Conservation (phyloP, 2,797 vertebrate genomes). For the Arremon brunneinucha region DNA sequence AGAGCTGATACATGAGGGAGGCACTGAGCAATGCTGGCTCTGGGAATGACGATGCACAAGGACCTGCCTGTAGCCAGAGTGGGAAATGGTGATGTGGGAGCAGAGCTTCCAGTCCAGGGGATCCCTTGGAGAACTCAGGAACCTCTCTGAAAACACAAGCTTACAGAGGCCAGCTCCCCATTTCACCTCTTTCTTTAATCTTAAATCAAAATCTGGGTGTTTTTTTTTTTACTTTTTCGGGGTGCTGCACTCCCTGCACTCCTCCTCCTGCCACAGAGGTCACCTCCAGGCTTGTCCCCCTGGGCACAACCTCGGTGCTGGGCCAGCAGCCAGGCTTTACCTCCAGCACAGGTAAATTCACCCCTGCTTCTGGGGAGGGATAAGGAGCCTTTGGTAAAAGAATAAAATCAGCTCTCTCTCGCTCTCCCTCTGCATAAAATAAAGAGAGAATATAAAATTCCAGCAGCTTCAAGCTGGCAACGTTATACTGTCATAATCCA, state of each 20-base stretch:
- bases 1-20: background rate
- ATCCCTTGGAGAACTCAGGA: background rate
- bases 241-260: background rate
- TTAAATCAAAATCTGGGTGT: accelerated
- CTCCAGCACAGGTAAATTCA: background rate
- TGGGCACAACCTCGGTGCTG: background rate
- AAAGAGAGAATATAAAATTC: constrained; percentile 57
- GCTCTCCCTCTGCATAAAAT: background rate
- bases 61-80: background rate
- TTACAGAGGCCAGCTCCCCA: background rate
- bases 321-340: background rate
- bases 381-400: background rate
- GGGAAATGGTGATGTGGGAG: background rate
- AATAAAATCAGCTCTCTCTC: background rate
- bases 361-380: background rate
- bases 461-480: constrained; percentile 59
- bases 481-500: constrained; percentile 69
- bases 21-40: background rate
- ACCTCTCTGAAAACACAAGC: background rate
- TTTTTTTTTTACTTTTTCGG: background rate
- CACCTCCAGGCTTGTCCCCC: background rate
- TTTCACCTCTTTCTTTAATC: background rate
- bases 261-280: background rate
- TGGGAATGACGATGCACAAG: background rate
- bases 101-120: background rate